phyloP scores from a whole-genome alignment of 2,888 invertebrate genomes.

The Rhyacophila evoluta region DNA sequence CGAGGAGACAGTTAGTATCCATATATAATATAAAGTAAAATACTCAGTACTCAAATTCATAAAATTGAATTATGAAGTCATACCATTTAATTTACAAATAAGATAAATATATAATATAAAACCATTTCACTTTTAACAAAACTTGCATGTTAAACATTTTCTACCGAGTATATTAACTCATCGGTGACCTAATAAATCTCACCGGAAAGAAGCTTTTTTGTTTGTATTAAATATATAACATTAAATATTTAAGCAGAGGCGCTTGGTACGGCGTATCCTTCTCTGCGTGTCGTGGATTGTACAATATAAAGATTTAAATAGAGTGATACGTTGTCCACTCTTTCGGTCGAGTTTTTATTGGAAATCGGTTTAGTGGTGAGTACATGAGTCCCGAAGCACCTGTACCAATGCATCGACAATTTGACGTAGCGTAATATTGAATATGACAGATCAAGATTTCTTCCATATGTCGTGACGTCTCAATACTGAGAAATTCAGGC shows the following conservation, averaged over 20 bases:
- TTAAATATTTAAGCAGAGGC: not conserved
- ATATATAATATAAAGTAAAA: too few relatives aligned
- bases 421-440: constrained; percentile 44
- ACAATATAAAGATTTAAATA: not conserved
- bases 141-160: too few relatives aligned
- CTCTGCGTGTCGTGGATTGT: not conserved
- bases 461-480: constrained; percentile 42
- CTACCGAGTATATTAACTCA: too few relatives aligned
- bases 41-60: too few relatives aligned
- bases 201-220: too few relatives aligned
- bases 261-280: not conserved
- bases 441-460: constrained; percentile 45
- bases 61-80: too few relatives aligned
- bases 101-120: too few relatives aligned
- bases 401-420: constrained; percentile 33
- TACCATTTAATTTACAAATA: too few relatives aligned
- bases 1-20: too few relatives aligned
- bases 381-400: constrained; percentile 15
- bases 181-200: too few relatives aligned
- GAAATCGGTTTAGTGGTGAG: constrained; percentile 10
- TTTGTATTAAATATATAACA: too few relatives aligned
- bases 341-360: not conserved
- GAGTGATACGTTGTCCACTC: not conserved
- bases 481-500: constrained; percentile 31
- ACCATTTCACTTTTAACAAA: too few relatives aligned